Evolutionary conservation across 2,797 vertebrate genomes (phyloP).

Genomic region (Thripadectes ignobilis): DNA sequence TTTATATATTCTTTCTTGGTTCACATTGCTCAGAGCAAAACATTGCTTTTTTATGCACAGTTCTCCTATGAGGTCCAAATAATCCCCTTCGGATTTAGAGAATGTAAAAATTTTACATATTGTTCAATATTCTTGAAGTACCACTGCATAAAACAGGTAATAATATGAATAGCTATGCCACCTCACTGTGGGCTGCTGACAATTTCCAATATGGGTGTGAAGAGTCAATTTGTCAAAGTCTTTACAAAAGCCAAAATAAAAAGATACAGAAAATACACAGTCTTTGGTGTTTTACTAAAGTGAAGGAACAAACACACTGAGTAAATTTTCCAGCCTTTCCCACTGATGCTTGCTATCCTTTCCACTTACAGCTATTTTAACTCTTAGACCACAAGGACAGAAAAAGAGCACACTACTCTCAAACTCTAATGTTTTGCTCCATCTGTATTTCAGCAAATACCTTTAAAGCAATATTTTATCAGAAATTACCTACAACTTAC

Average conservation of each 20-base stretch:
- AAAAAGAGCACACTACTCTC: background rate
- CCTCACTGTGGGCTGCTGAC: background rate
- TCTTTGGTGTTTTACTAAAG: background rate
- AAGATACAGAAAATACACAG: background rate
- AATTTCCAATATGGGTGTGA: background rate
- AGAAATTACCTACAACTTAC: background rate
- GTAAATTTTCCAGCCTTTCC: background rate
- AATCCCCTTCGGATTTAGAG: slow-evolving; percentile 10
- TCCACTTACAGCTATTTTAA: background rate
- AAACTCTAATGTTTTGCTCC: background rate
- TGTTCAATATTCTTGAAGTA: background rate
- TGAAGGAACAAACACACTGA: background rate
- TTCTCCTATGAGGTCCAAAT: slow-evolving; percentile 15
- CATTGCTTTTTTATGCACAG: background rate
- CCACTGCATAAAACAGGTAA: background rate
- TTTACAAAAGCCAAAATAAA: background rate
- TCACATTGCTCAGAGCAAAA: slow-evolving; percentile 41
- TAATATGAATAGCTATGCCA: background rate
- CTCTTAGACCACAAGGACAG: background rate
- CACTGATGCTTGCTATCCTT: background rate
- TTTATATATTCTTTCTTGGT: slow-evolving; percentile 44
- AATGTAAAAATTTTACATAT: slow-evolving; percentile 38
- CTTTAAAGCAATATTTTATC: background rate
- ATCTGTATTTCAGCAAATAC: background rate
- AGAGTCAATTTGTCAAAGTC: background rate